Evolutionary conservation across 2,888 invertebrate species (phyloP), one percentile per base, ranked within the genome.

Genomic region (Danaus chrysippus): DNA sequence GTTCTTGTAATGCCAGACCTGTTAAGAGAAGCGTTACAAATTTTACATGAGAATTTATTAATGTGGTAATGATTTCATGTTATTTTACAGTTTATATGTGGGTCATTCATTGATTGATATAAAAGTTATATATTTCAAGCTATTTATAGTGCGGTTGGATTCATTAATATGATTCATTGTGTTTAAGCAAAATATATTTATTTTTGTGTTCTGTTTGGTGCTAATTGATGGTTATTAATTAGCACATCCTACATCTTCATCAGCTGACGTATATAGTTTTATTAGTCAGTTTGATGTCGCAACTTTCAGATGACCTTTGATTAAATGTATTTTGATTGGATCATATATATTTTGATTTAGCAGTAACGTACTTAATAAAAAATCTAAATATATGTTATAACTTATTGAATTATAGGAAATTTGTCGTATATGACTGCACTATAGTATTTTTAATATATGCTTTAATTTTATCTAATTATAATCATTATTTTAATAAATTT

Each of bases 201-300:
- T 34, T 12, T 11, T 54, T 12, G 19, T 75, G 86, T 86, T 34
- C 2, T 34, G 23, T 34, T 34, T 86, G 86, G 83, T 82, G 71
- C 68, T 69, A 70, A 73, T 82, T 80, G 79, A 82, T 81, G 77
- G 73, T 77, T 81, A 84, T 86, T 83, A 82, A 81, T 86, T 82
- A 77, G 79, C 78, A 78, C 79, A 72, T 73, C 73, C 73, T 70
- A 73, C 75, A 66, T 72, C 70, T 72, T 74, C 71, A 70, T 71
- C 68, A 67, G 65, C 65, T 71, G 72, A 71, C 69, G 71, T 70
- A 69, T 71, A 61, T 63, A 57, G 8, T 34, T 34, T 34, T 66
- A 68, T 70, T 65, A 67, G 63, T 60, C 46, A 23, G 55, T 63
- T 64, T 61, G 65, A 62, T 63, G 59, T 58, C 58, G 54, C 15